A percentile compares a stretch with the other conserved stretches of the same genome.
These are phyloP conservation scores for Botia almorhae DNA, from an alignment of 2,797 vertebrate species.

Conservation along the genomic window DNA sequence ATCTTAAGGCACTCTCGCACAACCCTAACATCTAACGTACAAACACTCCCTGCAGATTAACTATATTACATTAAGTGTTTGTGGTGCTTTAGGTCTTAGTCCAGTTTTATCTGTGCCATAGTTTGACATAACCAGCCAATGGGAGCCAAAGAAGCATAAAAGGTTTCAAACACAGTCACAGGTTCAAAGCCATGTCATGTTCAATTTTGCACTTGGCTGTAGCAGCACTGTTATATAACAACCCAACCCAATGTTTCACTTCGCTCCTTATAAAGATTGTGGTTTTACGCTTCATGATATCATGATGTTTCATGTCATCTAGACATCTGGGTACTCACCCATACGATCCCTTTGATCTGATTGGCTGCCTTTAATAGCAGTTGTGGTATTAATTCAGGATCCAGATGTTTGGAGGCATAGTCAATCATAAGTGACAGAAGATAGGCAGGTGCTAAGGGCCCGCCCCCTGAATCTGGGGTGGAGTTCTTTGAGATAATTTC, in stretches of 20 bases:
- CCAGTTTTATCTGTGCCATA: background rate
- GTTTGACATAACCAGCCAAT: conserved; percentile 1
- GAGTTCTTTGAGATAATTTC: conserved; percentile 89
- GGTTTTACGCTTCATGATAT: conserved; percentile 24
- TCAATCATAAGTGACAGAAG: conserved; percentile 91
- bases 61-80: conserved; percentile 13
- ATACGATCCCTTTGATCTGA: conserved; percentile 89
- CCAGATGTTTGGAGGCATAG: conserved; percentile 86
- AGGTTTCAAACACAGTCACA: background rate
- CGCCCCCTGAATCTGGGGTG: conserved; percentile 76
- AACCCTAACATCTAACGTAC: background rate
- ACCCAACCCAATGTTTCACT: background rate
- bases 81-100: background rate
- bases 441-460: conserved; percentile 85
- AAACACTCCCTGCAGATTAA: conserved; percentile 1
- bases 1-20: conserved; percentile 32
- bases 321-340: conserved; percentile 79
- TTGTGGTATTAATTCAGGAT: conserved; percentile 85
- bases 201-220: background rate
- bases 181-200: conserved; percentile 14
- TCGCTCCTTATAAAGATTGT: background rate
- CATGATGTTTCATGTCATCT: background rate
- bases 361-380: conserved; percentile 88
- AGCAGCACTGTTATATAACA: conserved; percentile 18
- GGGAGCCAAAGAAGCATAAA: background rate